These are phyloP conservation scores for Polypedilum pembai DNA, from an alignment of 1,140 invertebrate genomes.

Conservation along the genomic window DNA sequence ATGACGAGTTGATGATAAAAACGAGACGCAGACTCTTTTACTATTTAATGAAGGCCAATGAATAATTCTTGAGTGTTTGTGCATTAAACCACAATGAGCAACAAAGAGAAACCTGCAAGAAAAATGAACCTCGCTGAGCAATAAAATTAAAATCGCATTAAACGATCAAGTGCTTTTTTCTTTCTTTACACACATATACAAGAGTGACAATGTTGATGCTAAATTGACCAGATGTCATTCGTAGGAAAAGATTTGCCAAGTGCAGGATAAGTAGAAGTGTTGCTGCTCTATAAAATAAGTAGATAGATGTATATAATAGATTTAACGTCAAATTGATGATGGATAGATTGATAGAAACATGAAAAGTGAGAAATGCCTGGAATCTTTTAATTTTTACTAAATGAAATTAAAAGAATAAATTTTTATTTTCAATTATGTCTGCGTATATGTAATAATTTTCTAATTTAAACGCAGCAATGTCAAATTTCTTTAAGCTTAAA, in stretches of 20 bases:
- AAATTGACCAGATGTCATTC: slow-evolving; percentile 25
- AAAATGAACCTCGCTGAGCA: not conserved
- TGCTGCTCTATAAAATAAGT: not conserved
- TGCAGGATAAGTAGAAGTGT: not conserved
- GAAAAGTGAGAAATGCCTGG: too few relatives aligned
- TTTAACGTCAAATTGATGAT: too few relatives aligned
- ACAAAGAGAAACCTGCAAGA: not conserved
- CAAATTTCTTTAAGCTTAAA: too few relatives aligned
- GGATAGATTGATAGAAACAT: too few relatives aligned
- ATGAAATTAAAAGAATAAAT: too few relatives aligned
- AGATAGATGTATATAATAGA: too few relatives aligned
- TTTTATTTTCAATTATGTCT: too few relatives aligned
- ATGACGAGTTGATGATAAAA: slow-evolving; percentile 27
- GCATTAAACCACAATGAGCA: slow-evolving; percentile 2
- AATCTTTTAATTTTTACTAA: too few relatives aligned
- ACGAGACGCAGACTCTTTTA: not conserved
- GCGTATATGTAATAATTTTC: too few relatives aligned
- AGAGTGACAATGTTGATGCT: slow-evolving; percentile 20
- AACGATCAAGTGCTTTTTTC: slow-evolving; percentile 2
- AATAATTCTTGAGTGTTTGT: not conserved
- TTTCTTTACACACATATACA: not conserved
- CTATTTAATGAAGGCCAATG: slow-evolving; percentile 15
- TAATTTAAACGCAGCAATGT: too few relatives aligned
- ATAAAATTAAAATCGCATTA: slow-evolving; percentile 22
- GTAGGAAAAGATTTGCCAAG: not conserved